Conservation (phyloP, 1,140 invertebrate genomes). For the Planococcus citri region DNA sequence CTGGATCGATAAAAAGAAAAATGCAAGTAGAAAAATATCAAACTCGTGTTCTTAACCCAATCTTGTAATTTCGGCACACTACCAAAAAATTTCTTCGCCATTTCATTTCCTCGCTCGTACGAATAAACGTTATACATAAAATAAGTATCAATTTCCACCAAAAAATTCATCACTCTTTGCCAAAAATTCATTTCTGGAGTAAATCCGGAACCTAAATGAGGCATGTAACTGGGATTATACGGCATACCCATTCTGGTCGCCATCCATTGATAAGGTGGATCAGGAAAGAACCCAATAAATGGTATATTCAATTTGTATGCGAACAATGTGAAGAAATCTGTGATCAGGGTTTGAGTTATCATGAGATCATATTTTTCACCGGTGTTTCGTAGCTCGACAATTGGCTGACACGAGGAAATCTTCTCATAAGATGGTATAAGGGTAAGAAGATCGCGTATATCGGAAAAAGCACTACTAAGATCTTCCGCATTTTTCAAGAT, state of each 20-base stretch:
- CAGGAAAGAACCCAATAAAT: conserved; percentile 42
- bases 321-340: conserved; percentile 26
- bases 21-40: conserved; percentile 44
- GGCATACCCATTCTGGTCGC: conserved; percentile 32
- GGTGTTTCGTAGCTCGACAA: not conserved
- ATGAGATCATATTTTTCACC: conserved; percentile 23
- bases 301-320: conserved; percentile 34
- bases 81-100: not conserved
- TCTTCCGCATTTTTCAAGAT: too few relatives aligned
- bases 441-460: too few relatives aligned
- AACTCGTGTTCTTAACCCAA: conserved; percentile 29
- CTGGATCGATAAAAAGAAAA: conserved; percentile 37
- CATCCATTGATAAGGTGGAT: conserved; percentile 44
- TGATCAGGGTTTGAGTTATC: conserved; percentile 23
- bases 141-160: not conserved
- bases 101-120: not conserved
- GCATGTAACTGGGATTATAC: conserved; percentile 25
- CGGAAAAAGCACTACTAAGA: not conserved
- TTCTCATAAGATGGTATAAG: not conserved
- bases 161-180: not conserved
- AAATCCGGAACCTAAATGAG: conserved; percentile 8
- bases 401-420: not conserved
- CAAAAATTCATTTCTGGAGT: conserved; percentile 3
- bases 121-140: not conserved
- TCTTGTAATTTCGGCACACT: conserved; percentile 33